These are phyloP conservation scores for Magallana ariakensis DNA, from an alignment of 1,140 invertebrate genomes.

Conservation along the genomic window DNA sequence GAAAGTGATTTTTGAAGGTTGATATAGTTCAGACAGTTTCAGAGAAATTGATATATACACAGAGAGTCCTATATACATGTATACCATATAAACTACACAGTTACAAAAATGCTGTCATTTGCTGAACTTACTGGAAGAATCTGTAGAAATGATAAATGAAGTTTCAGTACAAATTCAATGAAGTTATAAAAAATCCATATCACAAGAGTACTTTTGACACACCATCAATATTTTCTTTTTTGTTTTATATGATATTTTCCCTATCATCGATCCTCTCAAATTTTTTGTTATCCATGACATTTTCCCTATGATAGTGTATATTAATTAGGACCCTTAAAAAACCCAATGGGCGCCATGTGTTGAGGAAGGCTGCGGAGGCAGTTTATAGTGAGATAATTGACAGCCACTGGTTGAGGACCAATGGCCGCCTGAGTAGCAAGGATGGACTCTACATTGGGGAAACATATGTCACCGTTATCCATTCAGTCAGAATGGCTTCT, in stretches of 20 bases:
- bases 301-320: not conserved
- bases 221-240: not conserved
- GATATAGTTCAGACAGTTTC: too few species aligned
- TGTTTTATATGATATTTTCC: too few species aligned
- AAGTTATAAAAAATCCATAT: not conserved
- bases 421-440: not conserved
- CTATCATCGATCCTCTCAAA: not conserved
- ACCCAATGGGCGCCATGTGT: not conserved
- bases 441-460: not conserved
- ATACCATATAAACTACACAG: too few species aligned
- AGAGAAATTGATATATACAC: too few species aligned
- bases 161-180: not conserved
- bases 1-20: too few species aligned
- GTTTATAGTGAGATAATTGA: not conserved
- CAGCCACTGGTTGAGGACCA: not conserved
- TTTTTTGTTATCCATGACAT: not conserved
- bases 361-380: not conserved
- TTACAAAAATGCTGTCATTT: too few species aligned
- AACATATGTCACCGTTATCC: constrained; percentile 12
- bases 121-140: not conserved
- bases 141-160: not conserved
- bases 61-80: too few species aligned
- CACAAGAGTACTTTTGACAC: not conserved
- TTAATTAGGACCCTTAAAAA: not conserved
- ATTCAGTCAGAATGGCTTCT: not conserved